These are phyloP conservation scores for Lomographa bimaculata DNA, from an alignment of 2,888 invertebrate genomes.

Conservation along the genomic window DNA sequence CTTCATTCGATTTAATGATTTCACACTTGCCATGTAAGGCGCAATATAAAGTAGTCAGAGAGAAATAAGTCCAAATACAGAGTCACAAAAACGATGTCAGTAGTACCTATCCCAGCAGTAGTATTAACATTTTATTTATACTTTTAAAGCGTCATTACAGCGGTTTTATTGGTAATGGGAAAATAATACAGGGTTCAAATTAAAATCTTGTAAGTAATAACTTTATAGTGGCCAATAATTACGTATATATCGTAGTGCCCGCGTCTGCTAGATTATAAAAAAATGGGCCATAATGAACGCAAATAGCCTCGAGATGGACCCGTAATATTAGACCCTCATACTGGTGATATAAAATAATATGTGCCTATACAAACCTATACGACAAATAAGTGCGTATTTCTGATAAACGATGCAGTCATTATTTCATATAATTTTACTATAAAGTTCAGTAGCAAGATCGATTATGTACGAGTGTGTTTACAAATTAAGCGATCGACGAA, in stretches of 20 bases:
- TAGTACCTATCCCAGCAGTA: conserved; percentile 2
- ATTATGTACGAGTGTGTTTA: no score
- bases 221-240: conserved; percentile 47
- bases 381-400: conserved; percentile 1
- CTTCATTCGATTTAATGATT: no score
- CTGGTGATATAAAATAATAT: conserved; percentile 6
- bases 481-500: no score
- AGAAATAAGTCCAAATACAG: conserved; percentile 9
- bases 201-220: conserved; percentile 50
- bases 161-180: conserved; percentile 43
- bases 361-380: conserved; percentile 1
- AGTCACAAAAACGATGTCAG: conserved; percentile 22
- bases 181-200: conserved; percentile 51
- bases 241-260: conserved; percentile 35
- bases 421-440: not conserved
- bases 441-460: not conserved
- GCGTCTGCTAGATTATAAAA: conserved; percentile 29
- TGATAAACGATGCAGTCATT: no score
- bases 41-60: conserved; percentile 4
- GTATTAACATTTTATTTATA: conserved; percentile 40
- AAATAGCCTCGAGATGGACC: conserved; percentile 15
- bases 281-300: conserved; percentile 25
- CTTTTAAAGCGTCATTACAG: conserved; percentile 37
- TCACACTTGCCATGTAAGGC: conserved; percentile 4
- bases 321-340: conserved; percentile 7